Evolutionary conservation across 2,797 vertebrate species (phyloP).

Genomic region (Sphaeramia orbicularis): DNA sequence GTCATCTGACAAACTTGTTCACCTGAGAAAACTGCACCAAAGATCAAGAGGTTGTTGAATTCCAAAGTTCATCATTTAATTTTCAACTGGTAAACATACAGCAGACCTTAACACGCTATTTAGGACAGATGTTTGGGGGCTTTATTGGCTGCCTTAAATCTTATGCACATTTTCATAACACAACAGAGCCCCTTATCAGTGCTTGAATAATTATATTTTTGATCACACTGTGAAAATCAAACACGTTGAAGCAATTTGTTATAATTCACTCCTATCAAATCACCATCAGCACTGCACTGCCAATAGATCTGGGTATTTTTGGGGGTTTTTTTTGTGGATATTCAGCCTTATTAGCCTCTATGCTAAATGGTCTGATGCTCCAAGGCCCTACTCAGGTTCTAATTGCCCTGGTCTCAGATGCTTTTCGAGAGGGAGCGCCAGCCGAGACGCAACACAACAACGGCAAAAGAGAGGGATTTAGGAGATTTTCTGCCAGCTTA

Average conservation of each 20-base stretch:
- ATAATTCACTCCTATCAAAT: constrained; percentile 40
- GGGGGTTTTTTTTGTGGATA: constrained; percentile 24
- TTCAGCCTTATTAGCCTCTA: constrained; percentile 67
- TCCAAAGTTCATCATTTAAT: too few relatives aligned
- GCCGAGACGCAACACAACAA: constrained; percentile 88
- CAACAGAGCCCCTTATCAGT: too few relatives aligned
- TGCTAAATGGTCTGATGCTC: constrained; percentile 77
- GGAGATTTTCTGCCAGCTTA: constrained; percentile 86
- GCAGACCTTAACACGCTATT: too few relatives aligned
- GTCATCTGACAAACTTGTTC: constrained; percentile 29
- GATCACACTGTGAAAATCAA: constrained; percentile 5
- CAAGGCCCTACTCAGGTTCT: constrained; percentile 82
- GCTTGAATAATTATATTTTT: neutral
- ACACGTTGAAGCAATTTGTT: constrained; percentile 53
- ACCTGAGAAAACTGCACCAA: constrained; percentile 17
- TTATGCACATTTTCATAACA: too few relatives aligned
- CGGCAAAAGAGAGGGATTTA: constrained; percentile 87
- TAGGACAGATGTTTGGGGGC: too few relatives aligned
- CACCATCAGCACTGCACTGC: constrained; percentile 25
- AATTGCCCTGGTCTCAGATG: constrained; percentile 92
- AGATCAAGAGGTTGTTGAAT: too few relatives aligned
- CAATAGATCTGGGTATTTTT: constrained; percentile 6
- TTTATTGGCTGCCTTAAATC: too few relatives aligned
- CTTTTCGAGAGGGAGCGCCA: constrained; percentile 67
- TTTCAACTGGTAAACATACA: too few relatives aligned